These are phyloP conservation scores for Mythimna impura DNA, from an alignment of 2,888 invertebrate species.

Conservation along the genomic window DNA sequence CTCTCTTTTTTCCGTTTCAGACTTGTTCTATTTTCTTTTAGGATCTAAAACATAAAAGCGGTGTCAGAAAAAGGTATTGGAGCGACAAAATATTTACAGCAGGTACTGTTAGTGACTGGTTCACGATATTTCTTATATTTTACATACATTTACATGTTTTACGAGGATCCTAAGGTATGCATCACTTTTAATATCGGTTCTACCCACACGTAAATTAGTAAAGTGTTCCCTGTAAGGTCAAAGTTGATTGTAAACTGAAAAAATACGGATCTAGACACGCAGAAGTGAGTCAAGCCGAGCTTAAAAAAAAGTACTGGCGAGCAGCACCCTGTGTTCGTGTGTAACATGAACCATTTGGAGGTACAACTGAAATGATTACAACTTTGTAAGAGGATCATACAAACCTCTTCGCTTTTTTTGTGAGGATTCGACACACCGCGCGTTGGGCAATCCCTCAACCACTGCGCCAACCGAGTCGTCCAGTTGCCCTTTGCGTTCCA, in stretches of 20 bases:
- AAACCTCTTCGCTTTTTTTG: too few relatives aligned
- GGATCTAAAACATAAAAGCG: conserved; percentile 43
- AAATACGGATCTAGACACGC: too few relatives aligned
- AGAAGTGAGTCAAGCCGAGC: too few relatives aligned
- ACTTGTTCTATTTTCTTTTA: conserved; percentile 35
- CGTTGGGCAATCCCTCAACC: too few relatives aligned
- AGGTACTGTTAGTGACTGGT: conserved; percentile 50
- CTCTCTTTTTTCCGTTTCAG: not conserved
- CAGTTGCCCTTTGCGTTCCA: too few relatives aligned
- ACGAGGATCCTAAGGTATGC: conserved; percentile 24
- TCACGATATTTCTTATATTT: conserved; percentile 56
- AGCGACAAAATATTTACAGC: conserved; percentile 65
- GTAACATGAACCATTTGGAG: too few relatives aligned
- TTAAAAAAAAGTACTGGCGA: too few relatives aligned
- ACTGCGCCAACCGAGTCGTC: too few relatives aligned
- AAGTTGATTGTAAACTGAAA: not conserved
- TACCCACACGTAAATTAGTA: not conserved
- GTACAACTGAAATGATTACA: too few relatives aligned
- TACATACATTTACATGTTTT: conserved; percentile 54
- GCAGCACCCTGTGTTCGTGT: too few relatives aligned
- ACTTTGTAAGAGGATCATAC: too few relatives aligned
- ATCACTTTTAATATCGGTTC: not conserved
- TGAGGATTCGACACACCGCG: too few relatives aligned
- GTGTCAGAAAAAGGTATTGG: conserved; percentile 55
- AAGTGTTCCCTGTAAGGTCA: conserved; percentile 10